phyloP scores from a whole-genome alignment of 2,113 vertebrate species.

The Hemiprocne comata region DNA sequence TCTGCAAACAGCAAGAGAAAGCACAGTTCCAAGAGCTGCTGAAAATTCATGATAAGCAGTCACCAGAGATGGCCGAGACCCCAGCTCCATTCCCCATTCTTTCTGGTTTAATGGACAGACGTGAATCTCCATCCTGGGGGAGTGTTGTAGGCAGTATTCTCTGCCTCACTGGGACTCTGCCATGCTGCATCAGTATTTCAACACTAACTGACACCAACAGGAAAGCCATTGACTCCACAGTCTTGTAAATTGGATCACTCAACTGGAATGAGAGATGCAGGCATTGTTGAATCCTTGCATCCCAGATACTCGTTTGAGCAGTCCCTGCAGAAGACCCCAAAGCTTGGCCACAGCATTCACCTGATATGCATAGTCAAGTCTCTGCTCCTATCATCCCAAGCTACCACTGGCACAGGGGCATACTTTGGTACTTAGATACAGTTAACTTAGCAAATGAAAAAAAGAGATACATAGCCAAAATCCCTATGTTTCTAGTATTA shows the following conservation, averaged over 20 bases:
- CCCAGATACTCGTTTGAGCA: neutral
- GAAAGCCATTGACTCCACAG: neutral
- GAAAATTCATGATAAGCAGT: neutral
- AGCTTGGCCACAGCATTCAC: neutral
- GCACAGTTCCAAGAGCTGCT: neutral
- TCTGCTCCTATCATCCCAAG: neutral
- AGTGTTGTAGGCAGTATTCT: neutral
- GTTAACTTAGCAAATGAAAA: neutral
- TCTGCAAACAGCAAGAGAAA: neutral
- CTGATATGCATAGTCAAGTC: neutral
- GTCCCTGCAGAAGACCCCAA: neutral
- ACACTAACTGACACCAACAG: neutral
- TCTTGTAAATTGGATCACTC: neutral
- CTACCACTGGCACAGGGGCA: neutral
- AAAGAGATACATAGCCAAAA: neutral
- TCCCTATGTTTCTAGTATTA: neutral
- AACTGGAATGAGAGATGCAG: neutral
- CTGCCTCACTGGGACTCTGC: neutral
- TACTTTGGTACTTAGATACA: neutral
- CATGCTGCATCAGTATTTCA: neutral
- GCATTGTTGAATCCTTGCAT: neutral
- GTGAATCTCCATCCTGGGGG: neutral
- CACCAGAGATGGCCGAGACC: neutral
- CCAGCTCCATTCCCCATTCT: neutral
- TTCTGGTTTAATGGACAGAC: neutral